Conservation (phyloP, 2,888 invertebrate species). For the Labia minor region DNA sequence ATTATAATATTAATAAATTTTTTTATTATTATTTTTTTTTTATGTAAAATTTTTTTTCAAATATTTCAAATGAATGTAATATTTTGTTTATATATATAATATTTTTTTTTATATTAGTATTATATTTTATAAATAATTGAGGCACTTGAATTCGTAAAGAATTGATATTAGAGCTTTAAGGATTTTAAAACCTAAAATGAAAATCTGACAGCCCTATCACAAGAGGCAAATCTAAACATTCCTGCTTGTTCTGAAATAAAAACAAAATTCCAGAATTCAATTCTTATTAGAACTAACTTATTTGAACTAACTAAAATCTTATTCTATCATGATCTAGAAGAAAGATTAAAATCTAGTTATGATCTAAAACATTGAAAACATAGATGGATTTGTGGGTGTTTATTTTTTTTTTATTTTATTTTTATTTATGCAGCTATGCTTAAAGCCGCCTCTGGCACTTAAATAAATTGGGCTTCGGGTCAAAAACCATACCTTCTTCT, state of each 20-base stretch:
- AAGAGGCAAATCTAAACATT: slow-evolving; percentile 13
- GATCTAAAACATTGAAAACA: background rate
- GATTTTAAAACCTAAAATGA: background rate
- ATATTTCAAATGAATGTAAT: background rate
- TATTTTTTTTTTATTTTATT: no score
- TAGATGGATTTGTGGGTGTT: background rate
- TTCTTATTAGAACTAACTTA: background rate
- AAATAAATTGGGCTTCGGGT: no score
- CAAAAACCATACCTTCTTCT: no score
- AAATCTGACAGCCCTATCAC: background rate
- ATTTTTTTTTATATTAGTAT: background rate
- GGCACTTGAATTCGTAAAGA: slow-evolving; percentile 1
- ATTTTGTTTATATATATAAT: background rate
- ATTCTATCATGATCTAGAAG: background rate
- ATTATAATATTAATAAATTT: slow-evolving; percentile 16
- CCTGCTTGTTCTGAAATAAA: background rate
- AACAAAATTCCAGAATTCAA: background rate
- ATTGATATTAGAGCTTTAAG: slow-evolving; percentile 1
- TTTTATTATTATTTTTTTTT: slow-evolving; percentile 13
- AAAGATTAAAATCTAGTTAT: background rate
- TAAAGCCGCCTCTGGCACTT: background rate
- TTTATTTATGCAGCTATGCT: background rate
- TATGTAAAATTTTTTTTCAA: background rate
- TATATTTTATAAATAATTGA: background rate
- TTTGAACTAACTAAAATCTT: background rate